Evolutionary conservation across 2,888 invertebrate species (phyloP).

Genomic region (Cephus sareptanus): DNA sequence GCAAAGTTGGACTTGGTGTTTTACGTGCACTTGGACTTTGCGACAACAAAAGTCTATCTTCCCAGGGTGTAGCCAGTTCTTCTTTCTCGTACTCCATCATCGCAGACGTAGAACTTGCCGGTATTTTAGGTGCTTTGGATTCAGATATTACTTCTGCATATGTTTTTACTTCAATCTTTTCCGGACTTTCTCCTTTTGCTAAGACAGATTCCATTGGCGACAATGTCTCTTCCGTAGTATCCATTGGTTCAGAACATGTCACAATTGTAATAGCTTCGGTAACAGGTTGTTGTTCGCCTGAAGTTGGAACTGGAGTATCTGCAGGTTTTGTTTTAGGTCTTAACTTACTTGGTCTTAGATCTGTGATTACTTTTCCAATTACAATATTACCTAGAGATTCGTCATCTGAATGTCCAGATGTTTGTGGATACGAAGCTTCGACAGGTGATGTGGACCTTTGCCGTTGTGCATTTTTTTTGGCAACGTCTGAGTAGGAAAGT

Average conservation of each 20-base stretch:
- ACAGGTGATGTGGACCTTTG: slow-evolving; percentile 16
- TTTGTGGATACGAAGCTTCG: neutral
- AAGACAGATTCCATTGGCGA: slow-evolving; percentile 46
- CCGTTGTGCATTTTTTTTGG: slow-evolving; percentile 36
- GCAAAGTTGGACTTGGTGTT: slow-evolving; percentile 17
- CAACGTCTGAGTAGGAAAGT: slow-evolving; percentile 48
- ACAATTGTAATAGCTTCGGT: slow-evolving; percentile 34
- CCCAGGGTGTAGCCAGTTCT: slow-evolving; percentile 30
- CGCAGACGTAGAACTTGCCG: neutral
- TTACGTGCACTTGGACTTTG: slow-evolving; percentile 20
- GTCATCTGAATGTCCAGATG: slow-evolving; percentile 15
- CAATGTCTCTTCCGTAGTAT: slow-evolving; percentile 48
- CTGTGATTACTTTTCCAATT: slow-evolving; percentile 18
- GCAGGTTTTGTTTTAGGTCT: slow-evolving; percentile 8
- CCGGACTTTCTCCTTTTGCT: slow-evolving; percentile 20
- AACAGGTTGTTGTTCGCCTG: slow-evolving; percentile 4
- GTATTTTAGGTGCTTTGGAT: slow-evolving; percentile 21
- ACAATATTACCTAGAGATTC: slow-evolving; percentile 14
- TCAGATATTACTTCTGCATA: slow-evolving; percentile 45
- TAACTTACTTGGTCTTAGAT: slow-evolving; percentile 7
- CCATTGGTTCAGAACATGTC: slow-evolving; percentile 48
- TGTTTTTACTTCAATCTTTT: slow-evolving; percentile 31
- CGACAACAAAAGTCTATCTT: slow-evolving; percentile 29
- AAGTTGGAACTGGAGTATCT: slow-evolving; percentile 7
- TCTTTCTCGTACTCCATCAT: slow-evolving; percentile 5